Conservation (phyloP, 1,140 invertebrate genomes). For the Sitodiplosis mosellana region DNA sequence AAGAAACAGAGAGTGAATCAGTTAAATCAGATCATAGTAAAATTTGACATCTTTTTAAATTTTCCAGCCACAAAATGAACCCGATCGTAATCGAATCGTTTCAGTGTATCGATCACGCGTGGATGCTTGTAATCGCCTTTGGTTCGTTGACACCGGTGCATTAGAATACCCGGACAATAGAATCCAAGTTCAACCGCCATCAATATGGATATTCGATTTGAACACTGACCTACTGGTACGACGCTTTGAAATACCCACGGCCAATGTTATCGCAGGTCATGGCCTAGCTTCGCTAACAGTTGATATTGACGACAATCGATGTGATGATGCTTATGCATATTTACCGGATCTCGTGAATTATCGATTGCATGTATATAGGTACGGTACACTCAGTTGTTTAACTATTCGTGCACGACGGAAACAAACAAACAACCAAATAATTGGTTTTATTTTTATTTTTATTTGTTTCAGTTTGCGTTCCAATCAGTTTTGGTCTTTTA, state of each 20-base stretch:
- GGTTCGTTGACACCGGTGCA: conserved; percentile 45
- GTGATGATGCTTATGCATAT: conserved; percentile 42
- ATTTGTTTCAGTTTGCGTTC: conserved; percentile 25
- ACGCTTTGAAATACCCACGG: neutral
- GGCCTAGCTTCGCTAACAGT: conserved; percentile 36
- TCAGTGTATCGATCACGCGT: conserved; percentile 40
- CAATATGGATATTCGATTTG: conserved; percentile 39
- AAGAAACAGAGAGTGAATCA: conserved; percentile 13
- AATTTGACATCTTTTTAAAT: neutral
- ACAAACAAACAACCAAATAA: no score
- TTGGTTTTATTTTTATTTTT: no score
- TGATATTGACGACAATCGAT: conserved; percentile 34
- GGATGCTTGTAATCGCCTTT: conserved; percentile 40
- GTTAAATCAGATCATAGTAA: neutral
- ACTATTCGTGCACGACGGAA: no score
- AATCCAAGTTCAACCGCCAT: conserved; percentile 26
- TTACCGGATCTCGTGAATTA: conserved; percentile 41
- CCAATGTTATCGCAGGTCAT: neutral
- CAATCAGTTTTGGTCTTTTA: conserved; percentile 39
- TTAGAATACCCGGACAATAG: conserved; percentile 14
- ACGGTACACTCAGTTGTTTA: no score
- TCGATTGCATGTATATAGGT: conserved; percentile 38
- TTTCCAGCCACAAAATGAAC: neutral
- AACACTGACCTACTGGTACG: conserved; percentile 19
- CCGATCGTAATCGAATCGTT: conserved; percentile 18